phyloP scores from a whole-genome alignment of 2,797 vertebrate species.

The Knipowitschia caucasica region DNA sequence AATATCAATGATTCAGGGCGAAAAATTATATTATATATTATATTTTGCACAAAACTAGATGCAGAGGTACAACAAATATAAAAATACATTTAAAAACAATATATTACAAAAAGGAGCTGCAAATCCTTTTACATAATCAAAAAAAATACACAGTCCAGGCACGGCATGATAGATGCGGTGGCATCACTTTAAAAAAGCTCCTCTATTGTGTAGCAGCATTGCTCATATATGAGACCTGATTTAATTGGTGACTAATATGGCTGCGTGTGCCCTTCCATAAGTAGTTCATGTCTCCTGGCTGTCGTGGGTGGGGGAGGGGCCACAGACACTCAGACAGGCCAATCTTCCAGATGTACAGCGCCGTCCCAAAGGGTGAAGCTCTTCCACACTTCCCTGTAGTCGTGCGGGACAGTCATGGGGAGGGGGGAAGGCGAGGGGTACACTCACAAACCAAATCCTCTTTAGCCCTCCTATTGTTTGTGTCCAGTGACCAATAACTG shows the following conservation, averaged over 20 bases:
- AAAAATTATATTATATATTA: too few species aligned
- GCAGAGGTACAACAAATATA: too few species aligned
- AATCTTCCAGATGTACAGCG: conserved; percentile 68
- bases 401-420: conserved; percentile 57
- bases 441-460: conserved; percentile 66
- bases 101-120: conserved; percentile 18
- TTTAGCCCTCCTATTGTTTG: conserved; percentile 77
- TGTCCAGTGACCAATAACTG: conserved; percentile 78
- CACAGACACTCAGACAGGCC: conserved; percentile 48
- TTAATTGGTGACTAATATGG: conserved; percentile 44
- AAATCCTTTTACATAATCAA: conserved; percentile 31
- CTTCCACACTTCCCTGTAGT: conserved; percentile 48
- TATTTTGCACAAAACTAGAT: too few species aligned
- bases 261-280: conserved; percentile 51
- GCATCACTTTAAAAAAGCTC: conserved; percentile 6
- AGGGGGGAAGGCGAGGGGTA: conserved; percentile 54
- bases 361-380: conserved; percentile 51
- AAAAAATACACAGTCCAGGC: neutral
- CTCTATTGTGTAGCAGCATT: neutral
- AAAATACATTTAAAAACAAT: too few species aligned
- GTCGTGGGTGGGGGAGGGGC: conserved; percentile 35
- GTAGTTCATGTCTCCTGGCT: conserved; percentile 54
- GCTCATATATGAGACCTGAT: conserved; percentile 9
- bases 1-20: too few species aligned
- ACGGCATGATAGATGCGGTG: conserved; percentile 6